Evolutionary conservation across 2,888 invertebrate genomes (phyloP).

Genomic region (Cheilosia urbana): DNA sequence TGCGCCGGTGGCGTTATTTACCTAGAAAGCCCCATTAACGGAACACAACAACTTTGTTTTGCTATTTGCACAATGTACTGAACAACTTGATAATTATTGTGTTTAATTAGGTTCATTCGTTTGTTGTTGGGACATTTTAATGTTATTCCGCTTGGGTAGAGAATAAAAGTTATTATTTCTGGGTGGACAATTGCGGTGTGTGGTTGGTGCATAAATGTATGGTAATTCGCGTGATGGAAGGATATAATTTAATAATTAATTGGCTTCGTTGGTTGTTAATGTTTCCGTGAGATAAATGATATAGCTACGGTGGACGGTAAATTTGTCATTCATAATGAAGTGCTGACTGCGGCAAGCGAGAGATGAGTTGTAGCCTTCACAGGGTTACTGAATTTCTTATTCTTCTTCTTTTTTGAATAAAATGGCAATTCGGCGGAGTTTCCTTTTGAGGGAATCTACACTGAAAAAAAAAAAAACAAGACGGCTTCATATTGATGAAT

Average conservation of each 20-base stretch:
- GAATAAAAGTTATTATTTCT: constrained; percentile 17
- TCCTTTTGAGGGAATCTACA: no score
- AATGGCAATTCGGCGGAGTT: no score
- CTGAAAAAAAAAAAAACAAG: no score
- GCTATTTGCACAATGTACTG: constrained; percentile 63
- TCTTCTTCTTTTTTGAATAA: no score
- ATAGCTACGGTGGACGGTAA: constrained; percentile 21
- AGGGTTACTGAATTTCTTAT: background rate
- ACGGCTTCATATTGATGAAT: no score
- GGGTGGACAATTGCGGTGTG: background rate
- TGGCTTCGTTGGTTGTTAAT: constrained; percentile 17
- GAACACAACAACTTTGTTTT: constrained; percentile 61
- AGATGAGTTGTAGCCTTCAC: background rate
- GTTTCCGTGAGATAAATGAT: constrained; percentile 46
- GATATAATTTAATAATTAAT: constrained; percentile 59
- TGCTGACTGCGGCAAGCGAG: background rate
- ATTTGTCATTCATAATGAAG: background rate
- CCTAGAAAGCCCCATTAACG: constrained; percentile 50
- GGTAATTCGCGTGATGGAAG: constrained; percentile 35
- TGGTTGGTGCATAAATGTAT: background rate
- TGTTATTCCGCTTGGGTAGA: constrained; percentile 11
- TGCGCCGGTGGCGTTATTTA: constrained; percentile 40
- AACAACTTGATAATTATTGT: constrained; percentile 67
- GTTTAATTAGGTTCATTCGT: constrained; percentile 61
- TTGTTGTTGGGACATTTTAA: constrained; percentile 35